Base-by-base conservation (phyloP, 1,140 invertebrate genomes). In the Ptiloglossa arizonensis region DNA sequence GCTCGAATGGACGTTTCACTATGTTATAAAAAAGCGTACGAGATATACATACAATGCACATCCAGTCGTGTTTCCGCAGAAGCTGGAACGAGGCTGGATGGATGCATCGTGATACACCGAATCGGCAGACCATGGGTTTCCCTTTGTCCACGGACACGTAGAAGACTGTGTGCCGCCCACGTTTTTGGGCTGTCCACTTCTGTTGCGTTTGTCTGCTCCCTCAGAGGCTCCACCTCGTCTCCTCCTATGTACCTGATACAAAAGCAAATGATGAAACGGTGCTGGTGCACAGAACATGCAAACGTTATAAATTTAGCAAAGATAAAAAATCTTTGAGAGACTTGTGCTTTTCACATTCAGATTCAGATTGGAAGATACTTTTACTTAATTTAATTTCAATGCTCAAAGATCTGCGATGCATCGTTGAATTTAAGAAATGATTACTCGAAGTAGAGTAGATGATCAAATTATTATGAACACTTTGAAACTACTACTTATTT, bases 161-260 rank as follows among this genome's bases (percentile, higher is more conserved):
- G 93, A 17, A 96, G 94, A 13, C 96, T 97, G 44, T 95, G 93
- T 1, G 96, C 96, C n/a, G 95, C 95, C 96, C 96, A 97, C 29
- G 96, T 97, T 81, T 96, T 94, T 3, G 94, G 95, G 87, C 96
- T 95, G 89, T 97, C 96, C 74, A 96, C 94, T 90, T 98, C 97
- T 0, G 96, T 96, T n/a, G 94, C 94, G 89, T 97, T 98, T 11
- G 94, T 96, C 90, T 98, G 97, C 88, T 94, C 89, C 81, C 93
- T 90, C 32, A 94, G 91, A 13, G 94, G 85, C 15, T 94, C 93
- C 56, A 96, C 92, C 87, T 96, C 96, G 79, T 94, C 93, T 77
- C 96, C 94, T 80, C 95, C 96, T 94, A 93, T 89, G 68, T 88
- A 92, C 91, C 91, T 92, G 81, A 11, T 57, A 38, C 11, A 67